Conservation (phyloP, 2,113 vertebrate genomes). For the Silurus asotus region DNA sequence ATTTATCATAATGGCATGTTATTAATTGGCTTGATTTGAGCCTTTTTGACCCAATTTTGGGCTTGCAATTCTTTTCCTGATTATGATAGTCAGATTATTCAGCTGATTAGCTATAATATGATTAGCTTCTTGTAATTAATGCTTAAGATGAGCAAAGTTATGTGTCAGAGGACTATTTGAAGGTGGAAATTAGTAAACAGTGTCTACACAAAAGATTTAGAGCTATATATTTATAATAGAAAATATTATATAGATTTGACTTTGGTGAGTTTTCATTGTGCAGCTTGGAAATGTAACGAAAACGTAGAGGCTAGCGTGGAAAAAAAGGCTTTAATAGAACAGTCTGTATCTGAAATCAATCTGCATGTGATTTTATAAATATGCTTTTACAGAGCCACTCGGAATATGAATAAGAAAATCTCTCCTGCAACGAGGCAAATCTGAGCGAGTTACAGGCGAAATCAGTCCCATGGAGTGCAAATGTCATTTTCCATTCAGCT, state of each 20-base stretch:
- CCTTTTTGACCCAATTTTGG: neutral
- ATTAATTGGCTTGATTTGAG: neutral
- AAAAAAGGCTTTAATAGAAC: neutral
- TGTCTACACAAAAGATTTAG: neutral
- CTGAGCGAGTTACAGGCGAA: neutral
- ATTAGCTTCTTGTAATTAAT: neutral
- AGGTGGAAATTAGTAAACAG: neutral
- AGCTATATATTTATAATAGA: neutral
- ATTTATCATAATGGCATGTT: neutral
- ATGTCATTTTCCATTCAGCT: neutral
- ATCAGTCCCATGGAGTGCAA: neutral
- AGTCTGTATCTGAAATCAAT: neutral
- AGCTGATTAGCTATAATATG: no score
- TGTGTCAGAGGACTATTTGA: neutral
- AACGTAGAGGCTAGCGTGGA: neutral
- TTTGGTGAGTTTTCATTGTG: neutral
- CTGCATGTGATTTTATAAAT: neutral
- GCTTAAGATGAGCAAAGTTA: neutral
- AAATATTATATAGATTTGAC: neutral
- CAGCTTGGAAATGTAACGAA: neutral
- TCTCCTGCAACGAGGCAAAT: neutral
- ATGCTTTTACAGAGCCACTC: neutral
- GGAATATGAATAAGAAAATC: neutral
- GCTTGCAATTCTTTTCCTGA: neutral
- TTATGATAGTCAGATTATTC: no score